A percentile compares a stretch with the other conserved stretches of the same genome.
These are phyloP conservation scores for Pegoplata infirma DNA, from an alignment of 2,888 invertebrate species.

Conservation along the genomic window DNA sequence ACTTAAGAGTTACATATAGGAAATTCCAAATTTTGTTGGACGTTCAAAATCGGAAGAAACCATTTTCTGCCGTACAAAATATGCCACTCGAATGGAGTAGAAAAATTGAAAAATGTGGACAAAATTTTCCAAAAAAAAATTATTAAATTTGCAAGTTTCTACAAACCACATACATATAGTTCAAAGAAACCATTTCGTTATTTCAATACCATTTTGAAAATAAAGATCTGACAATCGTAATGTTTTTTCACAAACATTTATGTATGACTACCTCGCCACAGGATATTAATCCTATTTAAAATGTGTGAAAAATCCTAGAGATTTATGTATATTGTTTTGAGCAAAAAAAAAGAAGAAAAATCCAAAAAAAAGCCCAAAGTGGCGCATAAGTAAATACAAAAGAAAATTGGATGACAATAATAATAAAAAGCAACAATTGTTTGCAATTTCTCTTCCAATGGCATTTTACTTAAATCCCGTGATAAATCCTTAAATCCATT, in stretches of 20 bases:
- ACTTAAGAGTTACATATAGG: too few relatives aligned
- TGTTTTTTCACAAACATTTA: slow-evolving; percentile 24
- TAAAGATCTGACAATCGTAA: not conserved
- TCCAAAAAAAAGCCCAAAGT: slow-evolving; percentile 22
- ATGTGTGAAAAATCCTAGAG: slow-evolving; percentile 68
- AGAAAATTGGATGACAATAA: slow-evolving; percentile 24
- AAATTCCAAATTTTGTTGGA: too few relatives aligned
- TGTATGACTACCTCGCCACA: slow-evolving; percentile 59
- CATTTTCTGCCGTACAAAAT: too few relatives aligned
- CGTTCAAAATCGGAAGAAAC: too few relatives aligned
- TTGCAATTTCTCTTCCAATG: slow-evolving; percentile 1
- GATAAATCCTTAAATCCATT: slow-evolving; percentile 60
- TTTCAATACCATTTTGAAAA: too few relatives aligned
- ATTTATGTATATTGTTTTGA: slow-evolving; percentile 44
- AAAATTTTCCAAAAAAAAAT: too few relatives aligned
- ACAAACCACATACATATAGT: too few relatives aligned
- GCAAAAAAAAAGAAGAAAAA: not conserved
- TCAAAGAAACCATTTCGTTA: too few relatives aligned
- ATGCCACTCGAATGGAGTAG: too few relatives aligned
- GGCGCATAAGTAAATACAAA: slow-evolving; percentile 19
- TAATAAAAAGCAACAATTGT: slow-evolving; percentile 53
- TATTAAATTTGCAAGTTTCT: too few relatives aligned
- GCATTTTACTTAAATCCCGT: slow-evolving; percentile 36
- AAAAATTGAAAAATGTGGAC: too few relatives aligned
- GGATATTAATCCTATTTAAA: slow-evolving; percentile 71